Base-by-base conservation (phyloP, 2,888 invertebrate genomes). In the Argyresthia albistria region DNA sequence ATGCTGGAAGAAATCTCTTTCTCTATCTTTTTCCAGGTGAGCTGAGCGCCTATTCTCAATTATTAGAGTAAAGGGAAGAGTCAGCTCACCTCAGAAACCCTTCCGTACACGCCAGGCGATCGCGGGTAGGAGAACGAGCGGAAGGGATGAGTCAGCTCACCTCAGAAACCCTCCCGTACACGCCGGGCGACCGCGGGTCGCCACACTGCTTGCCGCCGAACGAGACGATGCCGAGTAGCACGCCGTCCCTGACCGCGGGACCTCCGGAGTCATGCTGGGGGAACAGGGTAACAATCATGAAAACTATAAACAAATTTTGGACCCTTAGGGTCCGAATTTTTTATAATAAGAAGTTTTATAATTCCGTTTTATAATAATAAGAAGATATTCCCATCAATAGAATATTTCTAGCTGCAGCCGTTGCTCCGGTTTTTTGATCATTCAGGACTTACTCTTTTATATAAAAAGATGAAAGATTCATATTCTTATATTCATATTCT, bases 161-260 rank as follows among this genome's bases (percentile, higher is more conserved):
- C 56, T 81, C 70, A 0, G 80, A 70, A 1, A 83, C 84, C 1
- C 80, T 56, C 59, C 78, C 76, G 65, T 86, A 86, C 8, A 86
- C 87, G 0, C 87, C 86, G 0, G 86, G 86, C 0, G 82, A 83
- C n/a, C 70, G 67, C 0, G 86, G 83, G 59, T 84, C 86, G 0
- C 86, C 86, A n/a, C 86, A 86, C 54, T 78, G 73, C 60, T 81
- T 81, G 46, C 86, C 86, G 0, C 86, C 86, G 49, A 86, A 86
- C 0, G 86, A 86, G 0, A 86, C 87, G 1, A 86, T 69, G 0
- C 86, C 86, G 0, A 84, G 61, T 0, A 86, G 70, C 0, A 84
- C 80, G 0, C 86, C 84, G 16, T 86, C 83, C 0, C 82, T 66
- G 0, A 86, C 83, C 0, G 86, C 86, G 47, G 86, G 86, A 0